Evolutionary conservation across 2,888 invertebrate species (phyloP), one percentile per base, ranked within the genome.

Genomic region (Cheiracanthium punctorium): DNA sequence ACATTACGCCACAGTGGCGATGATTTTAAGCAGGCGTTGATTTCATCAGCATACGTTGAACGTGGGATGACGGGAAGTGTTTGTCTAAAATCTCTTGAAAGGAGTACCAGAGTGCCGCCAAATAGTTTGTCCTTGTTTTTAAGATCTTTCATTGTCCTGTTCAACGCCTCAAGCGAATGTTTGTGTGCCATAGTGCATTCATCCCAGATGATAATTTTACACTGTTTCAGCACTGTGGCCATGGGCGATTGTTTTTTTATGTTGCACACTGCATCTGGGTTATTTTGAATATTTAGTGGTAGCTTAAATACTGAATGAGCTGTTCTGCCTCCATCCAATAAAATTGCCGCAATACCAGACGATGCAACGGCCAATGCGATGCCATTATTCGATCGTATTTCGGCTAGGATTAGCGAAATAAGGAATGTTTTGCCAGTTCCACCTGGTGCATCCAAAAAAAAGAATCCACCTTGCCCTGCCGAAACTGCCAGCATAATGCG

Each of bases 381-480:
- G n/a, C n/a, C 81, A 86, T 90, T 89, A 85, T 90, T 73, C 48
- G 89, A 89, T 80, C 91, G 89, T 79, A 92, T 89, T 73, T 89
- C 82, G 14, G 91, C 91, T 10, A 92, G 88, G 33, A 92, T 80
- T 37, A 91, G 82, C 37, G 90, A 90, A 65, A 92, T 91, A 0
- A 92, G 81, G 87, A 91, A 92, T n/a, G 91, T 92, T 90, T 92
- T 92, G 10, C 92, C 92, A 58, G 91, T 92, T 17, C 92, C 91
- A 17, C 91, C 91, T 24, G 91, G 90, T 69, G 90, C 91, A 90
- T 92, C 91, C 14, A 92, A 69, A 88, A 91, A 89, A 70, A 71
- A 41, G 71, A 69, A 24, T 29, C 64, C 64, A 28, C 64, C 64
- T 24, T 28, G 20, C 14, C 24, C 52, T 28, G 64, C 28, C n/a